These are phyloP conservation scores for Drosophila tristis DNA, from an alignment of 1,140 invertebrate genomes.

Conservation along the genomic window DNA sequence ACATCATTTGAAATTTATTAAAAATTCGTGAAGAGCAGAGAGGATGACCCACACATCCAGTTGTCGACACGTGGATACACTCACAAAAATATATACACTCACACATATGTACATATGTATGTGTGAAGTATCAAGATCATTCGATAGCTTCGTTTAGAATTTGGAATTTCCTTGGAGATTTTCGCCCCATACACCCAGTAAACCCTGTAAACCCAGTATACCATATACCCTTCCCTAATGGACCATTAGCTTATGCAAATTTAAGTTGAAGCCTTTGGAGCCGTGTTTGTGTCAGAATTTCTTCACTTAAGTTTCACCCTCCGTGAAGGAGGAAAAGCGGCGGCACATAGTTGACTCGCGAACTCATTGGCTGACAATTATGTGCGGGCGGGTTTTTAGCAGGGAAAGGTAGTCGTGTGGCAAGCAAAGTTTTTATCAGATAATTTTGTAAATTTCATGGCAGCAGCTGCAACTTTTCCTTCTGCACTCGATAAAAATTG, in stretches of 20 bases:
- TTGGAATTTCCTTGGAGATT: too few relatives aligned
- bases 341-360: conserved; percentile 6
- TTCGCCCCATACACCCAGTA: too few relatives aligned
- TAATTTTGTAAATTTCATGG: conserved; percentile 69
- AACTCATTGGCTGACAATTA: conserved; percentile 43
- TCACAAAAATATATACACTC: too few relatives aligned
- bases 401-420: neutral
- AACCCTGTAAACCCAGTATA: too few relatives aligned
- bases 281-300: conserved; percentile 9
- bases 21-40: conserved; percentile 24
- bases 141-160: too few relatives aligned
- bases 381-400: conserved; percentile 19
- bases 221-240: too few relatives aligned
- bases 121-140: too few relatives aligned
- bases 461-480: conserved; percentile 60
- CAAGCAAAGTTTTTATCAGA: conserved; percentile 25
- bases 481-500: conserved; percentile 51
- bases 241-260: conserved; percentile 38
- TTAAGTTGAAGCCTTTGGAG: neutral
- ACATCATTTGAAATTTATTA: conserved; percentile 70
- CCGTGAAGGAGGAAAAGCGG: neutral
- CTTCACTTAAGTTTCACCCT: conserved; percentile 1
- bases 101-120: too few relatives aligned
- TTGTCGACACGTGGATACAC: too few relatives aligned
- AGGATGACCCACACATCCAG: too few relatives aligned